Evolutionary conservation across 2,113 vertebrate genomes (phyloP).

Genomic region (Aix galericulata): DNA sequence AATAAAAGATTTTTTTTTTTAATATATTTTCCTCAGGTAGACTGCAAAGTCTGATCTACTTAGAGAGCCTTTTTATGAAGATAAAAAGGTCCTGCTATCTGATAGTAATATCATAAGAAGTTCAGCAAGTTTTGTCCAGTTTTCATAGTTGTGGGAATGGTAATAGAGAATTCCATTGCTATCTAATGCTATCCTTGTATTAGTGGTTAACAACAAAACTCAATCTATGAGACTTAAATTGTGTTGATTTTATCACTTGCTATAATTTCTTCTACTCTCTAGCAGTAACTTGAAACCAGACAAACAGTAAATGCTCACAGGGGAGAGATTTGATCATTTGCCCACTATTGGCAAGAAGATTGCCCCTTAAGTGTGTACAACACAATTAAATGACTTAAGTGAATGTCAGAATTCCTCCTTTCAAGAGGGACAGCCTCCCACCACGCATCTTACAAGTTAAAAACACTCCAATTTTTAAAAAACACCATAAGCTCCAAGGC

Average conservation of each 20-base stretch:
- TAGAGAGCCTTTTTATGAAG: neutral
- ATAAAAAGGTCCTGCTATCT: neutral
- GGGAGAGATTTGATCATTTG: neutral
- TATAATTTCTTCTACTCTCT: neutral
- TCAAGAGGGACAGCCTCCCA: neutral
- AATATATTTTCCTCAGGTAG: neutral
- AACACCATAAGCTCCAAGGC: neutral
- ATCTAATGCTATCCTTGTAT: neutral
- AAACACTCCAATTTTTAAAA: neutral
- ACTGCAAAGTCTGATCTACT: neutral
- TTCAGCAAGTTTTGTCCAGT: neutral
- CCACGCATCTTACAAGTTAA: neutral
- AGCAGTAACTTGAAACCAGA: neutral
- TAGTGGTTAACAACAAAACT: neutral
- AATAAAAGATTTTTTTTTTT: neutral
- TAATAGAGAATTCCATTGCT: neutral
- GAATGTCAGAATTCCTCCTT: neutral
- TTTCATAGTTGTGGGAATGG: conserved; percentile 8
- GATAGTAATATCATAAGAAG: neutral
- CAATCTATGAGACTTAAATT: neutral
- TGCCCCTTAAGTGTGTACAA: neutral
- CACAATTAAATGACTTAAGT: neutral
- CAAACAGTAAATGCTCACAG: neutral
- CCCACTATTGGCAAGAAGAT: neutral
- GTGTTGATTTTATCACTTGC: conserved; percentile 30